Conservation (phyloP, 2,113 vertebrate genomes). For the Xenotilapia caudafasciata region DNA sequence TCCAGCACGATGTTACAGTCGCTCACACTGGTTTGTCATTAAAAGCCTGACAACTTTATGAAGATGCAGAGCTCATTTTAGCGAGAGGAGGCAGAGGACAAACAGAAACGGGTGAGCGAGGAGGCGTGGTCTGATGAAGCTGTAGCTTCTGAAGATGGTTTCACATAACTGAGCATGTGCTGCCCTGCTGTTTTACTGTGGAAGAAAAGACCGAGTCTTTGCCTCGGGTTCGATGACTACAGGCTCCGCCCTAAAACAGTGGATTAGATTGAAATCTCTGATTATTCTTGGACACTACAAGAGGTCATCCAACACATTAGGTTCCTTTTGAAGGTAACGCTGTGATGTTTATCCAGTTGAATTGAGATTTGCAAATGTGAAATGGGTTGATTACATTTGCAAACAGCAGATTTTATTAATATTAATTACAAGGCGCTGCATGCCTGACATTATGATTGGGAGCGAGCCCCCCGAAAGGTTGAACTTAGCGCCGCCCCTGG, state of each 20-base stretch:
- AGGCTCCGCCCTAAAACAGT: neutral
- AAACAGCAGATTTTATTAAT: neutral
- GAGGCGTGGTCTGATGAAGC: neutral
- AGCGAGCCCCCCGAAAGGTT: accelerated
- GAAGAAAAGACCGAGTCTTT: neutral
- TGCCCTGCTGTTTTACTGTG: neutral
- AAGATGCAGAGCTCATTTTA: neutral
- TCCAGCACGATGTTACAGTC: neutral
- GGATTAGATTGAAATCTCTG: neutral
- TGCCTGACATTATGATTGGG: neutral
- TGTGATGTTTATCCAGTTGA: neutral
- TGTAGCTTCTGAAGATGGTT: neutral
- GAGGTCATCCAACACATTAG: neutral
- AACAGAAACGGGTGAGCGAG: neutral
- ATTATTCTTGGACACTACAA: neutral
- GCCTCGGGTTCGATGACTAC: neutral
- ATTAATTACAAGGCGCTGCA: neutral
- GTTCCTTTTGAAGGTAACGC: neutral
- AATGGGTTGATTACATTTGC: neutral
- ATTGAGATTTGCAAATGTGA: neutral
- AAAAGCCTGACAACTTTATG: neutral
- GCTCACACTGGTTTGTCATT: neutral
- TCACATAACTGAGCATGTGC: neutral
- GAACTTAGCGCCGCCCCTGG: neutral
- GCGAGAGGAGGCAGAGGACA: accelerated